Evolutionary conservation across 2,888 invertebrate species (phyloP).

Genomic region (Platycnemis pennipes): DNA sequence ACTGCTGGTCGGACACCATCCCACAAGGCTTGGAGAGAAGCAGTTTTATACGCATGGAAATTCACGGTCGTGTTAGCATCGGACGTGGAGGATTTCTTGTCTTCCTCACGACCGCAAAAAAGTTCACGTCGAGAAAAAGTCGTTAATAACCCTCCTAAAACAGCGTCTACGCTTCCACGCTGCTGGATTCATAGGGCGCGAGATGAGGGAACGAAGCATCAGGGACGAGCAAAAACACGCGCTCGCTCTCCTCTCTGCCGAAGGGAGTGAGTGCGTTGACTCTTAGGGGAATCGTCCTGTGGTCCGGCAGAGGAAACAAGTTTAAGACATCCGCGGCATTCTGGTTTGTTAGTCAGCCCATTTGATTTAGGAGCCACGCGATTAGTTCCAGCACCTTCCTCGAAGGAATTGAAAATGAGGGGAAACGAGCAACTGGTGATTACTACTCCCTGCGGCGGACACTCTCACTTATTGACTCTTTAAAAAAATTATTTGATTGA

Average conservation of each 20-base stretch:
- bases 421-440: neutral
- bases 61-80: neutral
- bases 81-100: neutral
- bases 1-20: neutral
- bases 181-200: neutral
- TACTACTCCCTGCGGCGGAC: neutral
- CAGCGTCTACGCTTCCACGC: neutral
- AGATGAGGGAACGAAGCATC: neutral
- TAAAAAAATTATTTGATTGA: neutral
- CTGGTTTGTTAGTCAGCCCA: neutral
- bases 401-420: neutral
- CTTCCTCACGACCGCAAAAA: neutral
- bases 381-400: neutral
- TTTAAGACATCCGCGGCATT: neutral
- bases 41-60: neutral
- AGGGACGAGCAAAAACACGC: neutral
- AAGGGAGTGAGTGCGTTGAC: neutral
- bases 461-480: neutral
- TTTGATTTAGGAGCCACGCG: neutral
- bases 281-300: neutral
- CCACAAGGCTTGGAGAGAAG: neutral
- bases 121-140: neutral
- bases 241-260: neutral
- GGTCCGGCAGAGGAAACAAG: neutral
- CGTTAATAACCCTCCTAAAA: neutral